Evolutionary conservation across 2,113 vertebrate species (phyloP), one percentile per base, ranked within the genome.

Genomic region (Phoenicopterus ruber): DNA sequence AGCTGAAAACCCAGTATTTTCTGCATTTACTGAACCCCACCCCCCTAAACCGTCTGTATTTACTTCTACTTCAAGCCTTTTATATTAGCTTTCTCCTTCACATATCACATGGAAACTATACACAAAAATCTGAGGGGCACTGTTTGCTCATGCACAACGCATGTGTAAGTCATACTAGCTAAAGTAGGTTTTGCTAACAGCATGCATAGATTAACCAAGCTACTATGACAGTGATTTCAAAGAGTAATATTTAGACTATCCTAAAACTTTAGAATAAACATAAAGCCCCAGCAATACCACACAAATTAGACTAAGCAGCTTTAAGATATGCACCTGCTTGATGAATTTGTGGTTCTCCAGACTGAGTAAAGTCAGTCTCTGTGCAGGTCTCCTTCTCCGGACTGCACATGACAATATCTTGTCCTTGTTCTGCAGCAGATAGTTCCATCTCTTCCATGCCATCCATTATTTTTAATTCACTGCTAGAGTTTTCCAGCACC

Each of bases 351-450:
- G 49, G 46, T 57, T 93, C 82, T 95, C 25, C 84, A 70, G 86
- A 18, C 10, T 26, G 36, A 80, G n/a, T 28, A 10, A 29, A 29
- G 58, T n/a, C 10, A 8, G 46, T 22, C 7, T 49, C 55, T 24
- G 47, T 10, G 19, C 26, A 10, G 5, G 20, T 63, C 70, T 50
- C 83, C 63, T 90, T 88, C 72, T 94, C 96, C 0, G 83, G 97
- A 28, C 96, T 96, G 86, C 49, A 18, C 96, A 97, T 96, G 63
- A 80, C 9, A 5, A 91, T 17, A 31, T 97, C 97, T 7, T 95
- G 67, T 8, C 61, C 93, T 21, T 71, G 66, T 2, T 96, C 96
- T 72, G 73, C 63, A 90, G 89, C 42, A 70, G 81, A 93, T 0
- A 94, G 34, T 2, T 96, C 97, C 94, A 96, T 95, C 58, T 88